Percentiles rank a stretch among this genome's conserved stretches.
phyloP scores from a whole-genome alignment of 2,113 vertebrate genomes.

The Pedetes capensis region DNA sequence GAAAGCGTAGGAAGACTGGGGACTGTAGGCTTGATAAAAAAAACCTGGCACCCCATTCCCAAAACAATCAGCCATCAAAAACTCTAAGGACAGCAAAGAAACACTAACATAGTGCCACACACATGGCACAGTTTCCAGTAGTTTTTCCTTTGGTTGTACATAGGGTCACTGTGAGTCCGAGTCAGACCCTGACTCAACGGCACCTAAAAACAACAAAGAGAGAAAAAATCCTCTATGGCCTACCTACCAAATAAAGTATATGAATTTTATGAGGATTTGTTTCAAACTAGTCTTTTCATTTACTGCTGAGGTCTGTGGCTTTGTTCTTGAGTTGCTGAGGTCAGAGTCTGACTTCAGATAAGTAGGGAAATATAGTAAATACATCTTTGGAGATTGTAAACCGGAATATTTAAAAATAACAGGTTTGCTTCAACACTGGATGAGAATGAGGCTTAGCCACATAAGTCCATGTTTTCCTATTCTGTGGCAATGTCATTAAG shows the following conservation, averaged over 20 bases:
- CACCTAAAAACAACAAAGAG: too few relatives aligned
- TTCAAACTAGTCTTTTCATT: constrained; percentile 14
- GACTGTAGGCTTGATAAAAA: too few relatives aligned
- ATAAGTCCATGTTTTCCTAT: constrained; percentile 48
- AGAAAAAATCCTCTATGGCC: background rate
- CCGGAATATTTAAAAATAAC: constrained; percentile 55
- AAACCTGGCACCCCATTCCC: too few relatives aligned
- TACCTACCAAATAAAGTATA: constrained; percentile 4
- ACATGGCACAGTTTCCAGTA: too few relatives aligned
- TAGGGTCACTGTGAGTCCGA: too few relatives aligned
- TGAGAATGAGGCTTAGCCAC: constrained; percentile 31
- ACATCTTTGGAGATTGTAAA: constrained; percentile 33
- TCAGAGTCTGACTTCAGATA: constrained; percentile 63
- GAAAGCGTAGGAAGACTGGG: too few relatives aligned
- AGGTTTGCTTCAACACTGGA: constrained; percentile 49
- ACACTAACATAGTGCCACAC: too few relatives aligned
- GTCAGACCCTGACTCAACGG: too few relatives aligned
- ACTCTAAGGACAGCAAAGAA: too few relatives aligned
- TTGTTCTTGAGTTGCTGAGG: constrained; percentile 63
- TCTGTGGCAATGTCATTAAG: background rate
- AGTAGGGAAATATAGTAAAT: constrained; percentile 52
- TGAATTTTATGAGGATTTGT: constrained; percentile 21
- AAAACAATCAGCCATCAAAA: too few relatives aligned
- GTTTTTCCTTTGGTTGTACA: too few relatives aligned
- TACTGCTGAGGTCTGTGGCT: constrained; percentile 52